Evolutionary conservation across 2,113 vertebrate species (phyloP), one percentile per base, ranked within the genome.

Genomic region (Artemisiospiza belli): DNA sequence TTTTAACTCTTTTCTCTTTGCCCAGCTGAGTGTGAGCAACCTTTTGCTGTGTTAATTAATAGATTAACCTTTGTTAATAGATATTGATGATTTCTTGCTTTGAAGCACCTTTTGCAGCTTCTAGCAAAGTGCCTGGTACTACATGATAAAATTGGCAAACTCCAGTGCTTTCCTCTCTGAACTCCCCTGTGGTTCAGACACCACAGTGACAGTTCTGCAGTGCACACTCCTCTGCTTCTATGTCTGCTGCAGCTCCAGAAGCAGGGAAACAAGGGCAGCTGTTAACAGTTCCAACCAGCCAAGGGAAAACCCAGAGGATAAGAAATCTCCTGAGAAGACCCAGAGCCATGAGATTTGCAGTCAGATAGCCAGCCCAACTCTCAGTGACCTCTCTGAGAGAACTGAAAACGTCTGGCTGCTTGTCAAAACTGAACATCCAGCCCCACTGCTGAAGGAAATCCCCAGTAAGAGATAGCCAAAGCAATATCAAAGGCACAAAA

Each of bases 381-480:
- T 93, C 55, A 61, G 9, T 94, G 94, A 72, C 58, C 94, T 95
- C 91, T 95, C 85, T 22, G 54, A 89, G 87, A 92, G 92, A 68
- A 87, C 66, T 79, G 55, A 88, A 94, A 79, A 93, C 70, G 73
- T 87, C 94, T 97, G 97, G 90, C 83, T 1, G 1, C 93, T 93
- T 95, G 93, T 97, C 97, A 95, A 95, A 97, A 96, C 83, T 96
- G 69, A 96, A 72, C 90, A 69, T 91, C 90, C 88, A 51, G 79
- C 37, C n/a, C 57, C 2, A 0, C 5, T 69, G 92, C 94, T 94
- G 90, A 94, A 95, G 88, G 76, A 95, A 95, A 89, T 41, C 66
- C 66, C 25, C 39, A 68, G 74, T 63, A 94, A 87, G 67, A 89
- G 88, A 95, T 90, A 96, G 93, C 86, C 96, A 96, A 94, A 97